These are phyloP conservation scores for Cyrtorhinus lividipennis DNA, from an alignment of 1,140 invertebrate genomes.

Conservation along the genomic window DNA sequence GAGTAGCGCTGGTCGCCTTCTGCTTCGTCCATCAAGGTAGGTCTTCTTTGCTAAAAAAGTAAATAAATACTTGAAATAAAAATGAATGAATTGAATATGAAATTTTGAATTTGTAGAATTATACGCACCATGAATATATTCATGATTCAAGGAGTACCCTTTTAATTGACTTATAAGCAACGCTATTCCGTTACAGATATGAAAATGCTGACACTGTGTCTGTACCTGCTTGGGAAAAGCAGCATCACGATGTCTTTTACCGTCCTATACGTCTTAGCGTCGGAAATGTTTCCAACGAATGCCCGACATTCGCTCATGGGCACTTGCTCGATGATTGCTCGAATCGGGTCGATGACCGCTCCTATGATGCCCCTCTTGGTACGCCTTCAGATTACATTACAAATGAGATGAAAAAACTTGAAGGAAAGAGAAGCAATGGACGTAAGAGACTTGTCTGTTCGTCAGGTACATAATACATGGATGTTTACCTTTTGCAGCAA, in stretches of 20 bases:
- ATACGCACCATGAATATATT: too few relatives aligned
- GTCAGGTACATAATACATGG: background rate
- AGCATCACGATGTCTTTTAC: constrained; percentile 53
- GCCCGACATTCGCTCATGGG: constrained; percentile 47
- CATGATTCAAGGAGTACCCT: background rate
- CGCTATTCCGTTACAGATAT: constrained; percentile 17
- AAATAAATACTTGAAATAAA: too few relatives aligned
- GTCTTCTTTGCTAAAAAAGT: too few relatives aligned
- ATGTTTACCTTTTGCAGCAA: constrained; percentile 31
- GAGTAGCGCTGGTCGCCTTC: constrained; percentile 22
- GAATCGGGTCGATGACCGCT: constrained; percentile 48
- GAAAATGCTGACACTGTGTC: constrained; percentile 6
- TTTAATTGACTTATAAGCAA: background rate
- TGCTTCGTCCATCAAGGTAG: constrained; percentile 21
- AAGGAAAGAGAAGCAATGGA: background rate
- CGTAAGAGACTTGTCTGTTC: background rate
- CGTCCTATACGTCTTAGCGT: constrained; percentile 51
- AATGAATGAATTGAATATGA: constrained; percentile 6
- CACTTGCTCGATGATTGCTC: constrained; percentile 51
- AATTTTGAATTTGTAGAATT: background rate
- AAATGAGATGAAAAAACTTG: background rate
- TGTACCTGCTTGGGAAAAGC: constrained; percentile 59
- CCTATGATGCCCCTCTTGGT: constrained; percentile 51
- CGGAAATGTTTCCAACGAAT: constrained; percentile 57
- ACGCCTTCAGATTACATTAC: constrained; percentile 18